Percentiles rank a stretch among this genome's conserved stretches.
Conservation (phyloP, 2,888 invertebrate species). For the Mythimna ferrago region DNA sequence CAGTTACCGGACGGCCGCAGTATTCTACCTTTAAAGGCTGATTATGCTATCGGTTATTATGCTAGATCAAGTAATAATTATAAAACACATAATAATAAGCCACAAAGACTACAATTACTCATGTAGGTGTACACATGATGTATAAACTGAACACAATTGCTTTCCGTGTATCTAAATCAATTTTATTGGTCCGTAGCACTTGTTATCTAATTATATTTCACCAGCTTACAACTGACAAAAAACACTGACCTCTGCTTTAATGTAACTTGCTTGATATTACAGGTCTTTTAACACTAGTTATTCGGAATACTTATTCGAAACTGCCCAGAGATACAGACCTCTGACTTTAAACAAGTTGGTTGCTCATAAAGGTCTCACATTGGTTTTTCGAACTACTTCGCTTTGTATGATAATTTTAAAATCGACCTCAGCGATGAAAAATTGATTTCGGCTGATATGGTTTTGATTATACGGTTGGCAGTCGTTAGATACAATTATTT, state of each 20-base stretch:
- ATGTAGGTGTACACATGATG: constrained; percentile 50
- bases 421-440: constrained; percentile 85
- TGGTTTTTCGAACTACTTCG: constrained; percentile 67
- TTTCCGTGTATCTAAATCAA: constrained; percentile 85
- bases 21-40: no score
- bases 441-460: constrained; percentile 89
- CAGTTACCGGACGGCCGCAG: no score
- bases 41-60: no score
- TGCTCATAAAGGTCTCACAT: constrained; percentile 59
- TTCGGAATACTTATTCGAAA: constrained; percentile 48
- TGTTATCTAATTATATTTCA: constrained; percentile 81
- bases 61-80: constrained; percentile 18
- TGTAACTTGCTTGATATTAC: constrained; percentile 15
- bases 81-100: constrained; percentile 49
- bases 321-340: background rate
- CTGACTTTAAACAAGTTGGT: constrained; percentile 2
- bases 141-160: constrained; percentile 63
- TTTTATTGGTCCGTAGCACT: constrained; percentile 82
- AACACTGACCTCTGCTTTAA: constrained; percentile 54
- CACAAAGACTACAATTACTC: constrained; percentile 49
- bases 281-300: constrained; percentile 71
- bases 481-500: constrained; percentile 88
- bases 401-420: constrained; percentile 88
- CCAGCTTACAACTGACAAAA: constrained; percentile 58
- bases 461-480: constrained; percentile 87